phyloP scores from a whole-genome alignment of 92 coral and sea anemone genomes.

The Umimayanthus kanabou region DNA sequence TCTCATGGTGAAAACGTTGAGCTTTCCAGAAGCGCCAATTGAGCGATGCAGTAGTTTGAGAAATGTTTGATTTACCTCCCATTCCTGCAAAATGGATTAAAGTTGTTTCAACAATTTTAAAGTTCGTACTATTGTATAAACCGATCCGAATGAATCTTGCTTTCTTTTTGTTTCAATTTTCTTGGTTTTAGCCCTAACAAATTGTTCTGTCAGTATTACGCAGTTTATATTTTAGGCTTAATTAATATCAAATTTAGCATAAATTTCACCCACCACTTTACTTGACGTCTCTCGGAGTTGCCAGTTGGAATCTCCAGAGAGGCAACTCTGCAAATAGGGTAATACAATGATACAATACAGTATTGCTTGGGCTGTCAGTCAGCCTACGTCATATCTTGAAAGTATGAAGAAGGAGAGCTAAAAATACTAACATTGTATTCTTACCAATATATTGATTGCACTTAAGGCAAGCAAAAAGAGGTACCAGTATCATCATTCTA shows the following conservation, averaged over 20 bases:
- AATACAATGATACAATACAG: not conserved
- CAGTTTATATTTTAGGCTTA: not conserved
- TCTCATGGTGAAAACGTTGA: not conserved
- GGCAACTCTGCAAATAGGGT: not conserved
- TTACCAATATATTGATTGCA: too few relatives aligned
- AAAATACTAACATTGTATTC: too few relatives aligned
- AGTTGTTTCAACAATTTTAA: not conserved
- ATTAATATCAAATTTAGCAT: not conserved
- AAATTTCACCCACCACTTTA: too few relatives aligned
- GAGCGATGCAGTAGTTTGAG: not conserved
- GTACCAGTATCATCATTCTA: too few relatives aligned
- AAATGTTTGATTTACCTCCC: not conserved
- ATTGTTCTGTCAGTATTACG: not conserved
- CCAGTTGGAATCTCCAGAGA: not conserved
- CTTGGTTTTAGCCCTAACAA: not conserved
- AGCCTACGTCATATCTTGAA: not conserved
- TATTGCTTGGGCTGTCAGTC: not conserved
- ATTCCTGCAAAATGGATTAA: not conserved
- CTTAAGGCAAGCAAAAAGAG: too few relatives aligned
- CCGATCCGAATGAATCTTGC: not conserved
- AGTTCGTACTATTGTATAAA: not conserved
- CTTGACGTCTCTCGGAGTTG: not conserved
- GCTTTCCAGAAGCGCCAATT: not conserved
- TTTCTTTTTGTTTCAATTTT: too few relatives aligned
- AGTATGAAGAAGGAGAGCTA: too few relatives aligned